phyloP scores from a whole-genome alignment of 2,113 vertebrate species.

The Saguinus midas region DNA sequence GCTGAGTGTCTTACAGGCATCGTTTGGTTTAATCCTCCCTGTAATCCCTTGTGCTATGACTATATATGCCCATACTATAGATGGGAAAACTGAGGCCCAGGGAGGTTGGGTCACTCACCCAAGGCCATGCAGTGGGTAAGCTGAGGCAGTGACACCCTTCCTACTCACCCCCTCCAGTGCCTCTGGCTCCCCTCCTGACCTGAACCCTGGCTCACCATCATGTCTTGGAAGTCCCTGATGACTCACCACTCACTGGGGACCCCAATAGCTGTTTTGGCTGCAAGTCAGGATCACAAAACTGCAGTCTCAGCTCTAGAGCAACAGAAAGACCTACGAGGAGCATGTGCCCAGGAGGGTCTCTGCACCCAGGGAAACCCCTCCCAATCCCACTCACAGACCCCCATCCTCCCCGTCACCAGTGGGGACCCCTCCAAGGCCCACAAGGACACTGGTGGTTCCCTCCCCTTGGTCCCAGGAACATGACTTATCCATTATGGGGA shows the following conservation, averaged over 20 bases:
- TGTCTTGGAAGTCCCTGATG: neutral
- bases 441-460: fast-evolving
- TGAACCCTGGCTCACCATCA: fast-evolving
- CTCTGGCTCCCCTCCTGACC: neutral
- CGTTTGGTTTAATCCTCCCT: fast-evolving
- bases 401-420: neutral
- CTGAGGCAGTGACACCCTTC: neutral
- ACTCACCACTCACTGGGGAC: neutral
- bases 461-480: neutral
- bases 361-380: neutral
- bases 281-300: neutral
- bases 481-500: fast-evolving
- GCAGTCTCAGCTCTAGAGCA: neutral
- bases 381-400: fast-evolving
- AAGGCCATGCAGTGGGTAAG: fast-evolving
- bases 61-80: neutral
- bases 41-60: fast-evolving
- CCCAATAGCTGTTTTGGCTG: fast-evolving
- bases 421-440: neutral
- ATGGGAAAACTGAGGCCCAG: neutral
- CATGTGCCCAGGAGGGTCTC: fast-evolving
- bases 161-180: neutral
- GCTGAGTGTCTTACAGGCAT: neutral
- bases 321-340: neutral
- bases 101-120: neutral